phyloP scores from a whole-genome alignment of 2,797 vertebrate species.

The Mormyrus proboscirostris region DNA sequence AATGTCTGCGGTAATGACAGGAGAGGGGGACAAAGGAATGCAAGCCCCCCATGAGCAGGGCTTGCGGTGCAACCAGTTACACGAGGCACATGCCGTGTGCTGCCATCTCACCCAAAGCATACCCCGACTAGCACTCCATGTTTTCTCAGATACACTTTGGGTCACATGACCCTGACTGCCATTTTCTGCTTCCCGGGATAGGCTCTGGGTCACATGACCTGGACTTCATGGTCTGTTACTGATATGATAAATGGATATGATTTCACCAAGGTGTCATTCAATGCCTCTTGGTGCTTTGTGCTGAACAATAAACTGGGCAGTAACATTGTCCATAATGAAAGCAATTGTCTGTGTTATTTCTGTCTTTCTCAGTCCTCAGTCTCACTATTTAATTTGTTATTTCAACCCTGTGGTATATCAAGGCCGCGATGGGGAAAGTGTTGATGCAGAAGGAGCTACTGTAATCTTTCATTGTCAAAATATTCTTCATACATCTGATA shows the following conservation, averaged over 20 bases:
- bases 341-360: neutral
- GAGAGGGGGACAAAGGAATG: slow-evolving; percentile 1
- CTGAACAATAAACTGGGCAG: neutral
- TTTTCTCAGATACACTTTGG: neutral
- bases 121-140: neutral
- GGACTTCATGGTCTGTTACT: neutral
- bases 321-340: neutral
- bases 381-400: neutral
- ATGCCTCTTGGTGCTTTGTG: neutral
- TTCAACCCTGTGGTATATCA: neutral
- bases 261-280: neutral
- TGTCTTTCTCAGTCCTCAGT: neutral
- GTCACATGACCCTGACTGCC: neutral
- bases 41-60: neutral
- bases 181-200: neutral
- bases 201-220: neutral
- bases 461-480: neutral
- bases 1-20: slow-evolving; percentile 44
- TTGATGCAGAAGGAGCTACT: neutral
- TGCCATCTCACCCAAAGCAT: neutral
- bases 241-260: neutral
- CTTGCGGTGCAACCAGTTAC: neutral
- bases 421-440: neutral
- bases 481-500: neutral
- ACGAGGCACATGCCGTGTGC: neutral